Conservation (phyloP, 2,888 invertebrate genomes). For the Nomada ferruginata region DNA sequence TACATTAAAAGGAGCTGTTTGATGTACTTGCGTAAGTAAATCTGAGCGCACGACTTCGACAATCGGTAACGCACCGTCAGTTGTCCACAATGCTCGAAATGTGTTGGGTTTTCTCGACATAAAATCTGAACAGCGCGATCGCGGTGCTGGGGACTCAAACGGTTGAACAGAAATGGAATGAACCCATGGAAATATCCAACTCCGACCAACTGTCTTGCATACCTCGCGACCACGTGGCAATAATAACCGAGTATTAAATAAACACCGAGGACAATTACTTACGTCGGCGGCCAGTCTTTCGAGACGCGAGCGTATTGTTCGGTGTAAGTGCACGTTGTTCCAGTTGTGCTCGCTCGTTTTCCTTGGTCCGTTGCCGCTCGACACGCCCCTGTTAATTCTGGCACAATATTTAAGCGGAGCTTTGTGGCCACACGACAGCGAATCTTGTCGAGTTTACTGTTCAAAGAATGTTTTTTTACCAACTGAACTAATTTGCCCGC, state of each 20-base stretch:
- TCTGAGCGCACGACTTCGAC: too few species aligned
- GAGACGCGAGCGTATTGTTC: constrained; percentile 42
- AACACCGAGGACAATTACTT: constrained; percentile 41
- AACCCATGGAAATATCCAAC: too few species aligned
- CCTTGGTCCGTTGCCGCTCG: constrained; percentile 69
- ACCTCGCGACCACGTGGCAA: background rate
- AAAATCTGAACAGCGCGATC: too few species aligned
- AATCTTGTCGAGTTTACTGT: constrained; percentile 53
- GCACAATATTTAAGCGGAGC: constrained; percentile 73
- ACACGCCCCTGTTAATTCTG: constrained; percentile 71
- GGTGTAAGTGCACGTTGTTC: constrained; percentile 32
- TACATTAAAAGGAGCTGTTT: too few species aligned
- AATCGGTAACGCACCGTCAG: too few species aligned
- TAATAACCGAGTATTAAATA: constrained; percentile 26
- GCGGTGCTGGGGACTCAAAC: too few species aligned
- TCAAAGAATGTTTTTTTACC: constrained; percentile 39
- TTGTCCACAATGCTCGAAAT: too few species aligned
- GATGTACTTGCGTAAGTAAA: too few species aligned
- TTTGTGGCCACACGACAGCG: constrained; percentile 45
- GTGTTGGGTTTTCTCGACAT: too few species aligned
- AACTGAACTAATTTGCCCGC: constrained; percentile 39
- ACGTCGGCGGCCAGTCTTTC: constrained; percentile 23
- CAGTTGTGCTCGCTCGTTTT: constrained; percentile 61
- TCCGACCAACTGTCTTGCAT: background rate
- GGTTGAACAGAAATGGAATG: too few species aligned